A percentile compares a stretch with the other conserved stretches of the same genome.
Evolutionary conservation across 1,140 invertebrate genomes (phyloP).

Genomic region (Trissolcus basalis): DNA sequence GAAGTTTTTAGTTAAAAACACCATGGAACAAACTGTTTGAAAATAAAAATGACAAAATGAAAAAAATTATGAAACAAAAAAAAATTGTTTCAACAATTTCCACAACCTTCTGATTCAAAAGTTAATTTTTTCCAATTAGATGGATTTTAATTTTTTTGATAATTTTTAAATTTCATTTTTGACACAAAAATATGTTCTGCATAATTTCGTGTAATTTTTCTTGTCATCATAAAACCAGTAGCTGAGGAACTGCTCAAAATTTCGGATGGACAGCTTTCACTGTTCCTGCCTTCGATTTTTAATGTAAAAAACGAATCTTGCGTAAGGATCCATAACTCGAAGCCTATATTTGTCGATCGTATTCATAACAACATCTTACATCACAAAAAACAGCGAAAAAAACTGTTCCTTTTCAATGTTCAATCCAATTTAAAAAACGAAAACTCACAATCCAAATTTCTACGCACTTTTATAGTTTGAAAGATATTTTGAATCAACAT

Average conservation of each 20-base stretch:
- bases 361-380: constrained; percentile 23
- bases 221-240: too few species aligned
- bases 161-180: too few species aligned
- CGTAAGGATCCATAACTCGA: constrained; percentile 49
- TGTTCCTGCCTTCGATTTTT: constrained; percentile 50
- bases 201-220: too few species aligned
- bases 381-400: constrained; percentile 1
- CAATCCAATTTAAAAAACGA: background rate
- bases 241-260: constrained; percentile 7
- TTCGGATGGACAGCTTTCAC: constrained; percentile 68
- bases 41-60: constrained; percentile 4
- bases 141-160: too few species aligned
- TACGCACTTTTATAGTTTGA: too few species aligned
- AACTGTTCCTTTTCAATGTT: background rate
- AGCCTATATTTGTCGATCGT: constrained; percentile 20
- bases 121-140: too few species aligned
- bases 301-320: constrained; percentile 57
- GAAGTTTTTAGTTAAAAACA: too few species aligned
- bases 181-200: too few species aligned
- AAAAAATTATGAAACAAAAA: constrained; percentile 21
- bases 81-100: background rate
- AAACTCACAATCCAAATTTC: too few species aligned
- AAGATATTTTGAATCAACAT: too few species aligned
- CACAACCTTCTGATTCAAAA: too few species aligned
- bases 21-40: too few species aligned